Evolutionary conservation across 53 echinoderm and acorn worm species (phyloP).

Genomic region (Echinometra lucunter): DNA sequence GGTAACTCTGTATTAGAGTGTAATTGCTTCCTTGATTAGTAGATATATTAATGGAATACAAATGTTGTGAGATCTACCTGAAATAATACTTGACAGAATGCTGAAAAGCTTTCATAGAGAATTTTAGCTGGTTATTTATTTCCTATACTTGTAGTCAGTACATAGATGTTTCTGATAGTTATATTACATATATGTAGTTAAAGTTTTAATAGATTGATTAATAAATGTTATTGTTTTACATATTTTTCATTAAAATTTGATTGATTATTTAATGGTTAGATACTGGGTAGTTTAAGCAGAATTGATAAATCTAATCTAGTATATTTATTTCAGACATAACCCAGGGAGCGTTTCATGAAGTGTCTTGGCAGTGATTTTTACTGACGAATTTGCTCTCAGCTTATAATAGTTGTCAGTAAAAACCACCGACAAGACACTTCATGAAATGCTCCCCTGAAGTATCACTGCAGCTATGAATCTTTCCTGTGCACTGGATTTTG

Average conservation of each 20-base stretch:
- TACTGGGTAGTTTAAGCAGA: neutral
- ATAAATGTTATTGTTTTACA: neutral
- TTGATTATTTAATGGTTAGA: neutral
- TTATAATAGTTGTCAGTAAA: too few species aligned
- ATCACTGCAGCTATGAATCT: constrained; percentile 16
- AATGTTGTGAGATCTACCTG: neutral
- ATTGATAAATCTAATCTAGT: neutral
- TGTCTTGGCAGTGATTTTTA: too few species aligned
- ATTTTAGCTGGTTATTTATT: too few species aligned
- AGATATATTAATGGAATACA: neutral
- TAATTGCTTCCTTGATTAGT: neutral
- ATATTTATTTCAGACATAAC: neutral
- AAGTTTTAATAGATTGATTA: neutral
- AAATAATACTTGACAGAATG: neutral
- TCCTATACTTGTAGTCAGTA: neutral
- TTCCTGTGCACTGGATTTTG: neutral
- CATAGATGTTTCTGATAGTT: neutral
- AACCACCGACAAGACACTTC: too few species aligned
- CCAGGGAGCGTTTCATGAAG: too few species aligned
- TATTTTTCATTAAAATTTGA: neutral
- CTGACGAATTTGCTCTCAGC: too few species aligned
- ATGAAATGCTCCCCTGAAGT: too few species aligned
- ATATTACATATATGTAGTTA: neutral
- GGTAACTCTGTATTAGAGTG: neutral
- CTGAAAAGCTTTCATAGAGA: neutral